Base-by-base conservation (phyloP, 1,140 invertebrate genomes). In the Drosophila tristis region DNA sequence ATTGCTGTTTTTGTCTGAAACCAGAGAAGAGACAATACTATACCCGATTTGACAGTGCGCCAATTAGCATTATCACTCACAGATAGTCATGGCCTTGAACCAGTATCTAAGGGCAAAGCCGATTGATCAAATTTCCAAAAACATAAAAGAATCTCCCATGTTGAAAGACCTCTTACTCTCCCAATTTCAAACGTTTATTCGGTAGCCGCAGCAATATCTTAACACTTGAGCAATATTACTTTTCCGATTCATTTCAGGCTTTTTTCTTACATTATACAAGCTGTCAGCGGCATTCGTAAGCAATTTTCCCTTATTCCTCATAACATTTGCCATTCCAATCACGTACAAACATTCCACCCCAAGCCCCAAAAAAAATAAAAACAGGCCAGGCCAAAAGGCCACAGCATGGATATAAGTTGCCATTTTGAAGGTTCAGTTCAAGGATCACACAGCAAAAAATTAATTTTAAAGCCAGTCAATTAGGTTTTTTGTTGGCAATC, bases 201-300 rank as follows among this genome's bases (percentile, higher is more conserved):
- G 11, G 35, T 0, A 13, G 13, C 35, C 35, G 35, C 35, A 39
- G 5, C 35, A 39, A 39, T 39, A 39, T 39, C 64, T 77, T 74
- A 68, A 77, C 74, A 78, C 75, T 78, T 78, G 75, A 78, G 73
- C 72, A 78, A 75, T 74, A 75, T 78, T 78, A 65, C 59, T 79
- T 79, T 79, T 79, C 76, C 76, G 73, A 76, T 79, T 79, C 76
- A 79, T 76, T 79, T 76, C 73, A 76, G 58, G 73, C 73, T 59
- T 76, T 79, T 78, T 65, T 48, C 55, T 78, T 78, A 76, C 76
- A 76, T 79, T 79, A 79, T 79, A 67, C 76, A 62, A 76, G 76
- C 76, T 79, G 76, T 79, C 76, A 79, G 67, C 76, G 57, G 50
- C 76, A 79, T 74, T 43, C 51, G 61, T 39, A 62, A 61, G 60